Conservation (phyloP, 2,888 invertebrate genomes). For the Alviniconcha strummeri region DNA sequence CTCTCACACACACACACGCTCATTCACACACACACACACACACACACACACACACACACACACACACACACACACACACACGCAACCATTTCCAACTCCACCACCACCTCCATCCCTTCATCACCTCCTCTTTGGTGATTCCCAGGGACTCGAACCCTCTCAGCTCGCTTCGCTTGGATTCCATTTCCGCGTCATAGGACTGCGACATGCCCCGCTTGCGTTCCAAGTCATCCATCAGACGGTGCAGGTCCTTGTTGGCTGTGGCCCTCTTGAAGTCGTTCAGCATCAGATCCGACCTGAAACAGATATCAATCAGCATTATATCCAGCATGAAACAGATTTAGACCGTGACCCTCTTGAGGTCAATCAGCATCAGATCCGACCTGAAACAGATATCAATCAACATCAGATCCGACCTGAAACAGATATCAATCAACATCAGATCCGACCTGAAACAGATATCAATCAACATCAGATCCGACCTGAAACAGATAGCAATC, state of each 20-base stretch:
- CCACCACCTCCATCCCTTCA: background rate
- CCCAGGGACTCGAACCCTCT: constrained; percentile 54
- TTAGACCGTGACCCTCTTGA: constrained; percentile 63
- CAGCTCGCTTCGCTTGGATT: constrained; percentile 53
- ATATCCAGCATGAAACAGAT: no score
- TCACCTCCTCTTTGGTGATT: constrained; percentile 50
- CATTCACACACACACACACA: no score
- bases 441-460: no score
- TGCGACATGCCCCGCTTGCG: constrained; percentile 54
- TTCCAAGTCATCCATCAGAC: constrained; percentile 58
- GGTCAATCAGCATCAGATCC: constrained; percentile 69
- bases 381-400: constrained; percentile 57
- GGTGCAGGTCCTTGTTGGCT: constrained; percentile 64
- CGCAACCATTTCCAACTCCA: background rate
- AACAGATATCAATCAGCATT: background rate
- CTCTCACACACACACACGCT: no score
- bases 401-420: no score
- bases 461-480: no score
- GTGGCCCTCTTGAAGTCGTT: constrained; percentile 69
- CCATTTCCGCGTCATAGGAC: constrained; percentile 52
- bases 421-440: no score
- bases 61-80: no score
- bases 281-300: constrained; percentile 68
- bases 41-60: no score
- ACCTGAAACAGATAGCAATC: no score